Evolutionary conservation across 2,888 invertebrate species (phyloP).

Genomic region (Folsomia manolachei): DNA sequence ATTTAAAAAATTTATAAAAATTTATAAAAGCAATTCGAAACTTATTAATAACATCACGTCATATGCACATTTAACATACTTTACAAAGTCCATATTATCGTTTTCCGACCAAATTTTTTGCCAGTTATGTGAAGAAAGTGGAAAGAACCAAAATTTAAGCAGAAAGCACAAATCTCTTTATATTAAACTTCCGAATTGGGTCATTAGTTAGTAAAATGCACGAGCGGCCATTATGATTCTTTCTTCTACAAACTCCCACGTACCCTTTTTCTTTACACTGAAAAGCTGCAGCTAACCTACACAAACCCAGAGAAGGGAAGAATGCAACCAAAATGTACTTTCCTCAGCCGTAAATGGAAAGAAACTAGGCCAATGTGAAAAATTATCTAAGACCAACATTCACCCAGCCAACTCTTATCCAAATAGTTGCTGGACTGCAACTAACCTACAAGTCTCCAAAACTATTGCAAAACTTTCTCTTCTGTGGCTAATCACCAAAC

Average conservation of each 20-base stretch:
- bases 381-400: not conserved
- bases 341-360: not conserved
- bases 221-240: not conserved
- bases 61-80: not conserved
- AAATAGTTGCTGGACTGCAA: not conserved
- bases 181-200: slow-evolving; percentile 36
- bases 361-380: not conserved
- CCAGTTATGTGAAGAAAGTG: not conserved
- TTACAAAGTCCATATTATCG: not conserved
- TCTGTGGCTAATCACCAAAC: not conserved
- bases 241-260: not conserved
- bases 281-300: not conserved
- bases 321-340: too few relatives aligned
- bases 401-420: not conserved
- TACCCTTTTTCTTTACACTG: not conserved
- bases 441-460: not conserved
- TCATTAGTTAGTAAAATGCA: slow-evolving; percentile 17
- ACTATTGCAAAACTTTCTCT: not conserved
- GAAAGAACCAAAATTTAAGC: not conserved
- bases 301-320: too few relatives aligned
- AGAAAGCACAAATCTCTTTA: slow-evolving; percentile 26
- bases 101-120: not conserved
- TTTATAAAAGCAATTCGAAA: not conserved
- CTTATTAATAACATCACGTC: not conserved
- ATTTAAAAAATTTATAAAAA: not conserved